Evolutionary conservation across 2,113 vertebrate species (phyloP), one percentile per base, ranked within the genome.

Genomic region (Trogon surrucura): DNA sequence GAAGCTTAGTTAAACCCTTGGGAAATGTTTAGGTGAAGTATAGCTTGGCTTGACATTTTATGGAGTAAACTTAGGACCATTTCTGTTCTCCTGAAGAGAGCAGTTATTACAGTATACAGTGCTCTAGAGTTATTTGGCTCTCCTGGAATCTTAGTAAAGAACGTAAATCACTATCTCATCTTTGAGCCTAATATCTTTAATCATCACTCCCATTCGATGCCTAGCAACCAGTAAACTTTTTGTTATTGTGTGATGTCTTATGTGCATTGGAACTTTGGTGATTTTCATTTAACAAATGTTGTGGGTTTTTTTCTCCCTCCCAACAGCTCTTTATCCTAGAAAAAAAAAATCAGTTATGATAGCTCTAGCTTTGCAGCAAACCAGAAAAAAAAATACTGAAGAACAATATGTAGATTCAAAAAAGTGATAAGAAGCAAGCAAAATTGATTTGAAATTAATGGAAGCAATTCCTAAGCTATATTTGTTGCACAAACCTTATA

Each of bases 81-180:
- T 94, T 92, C 26, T 66, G 3, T 53, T 90, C 36, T 74, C 22
- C 20, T 14, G 21, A 78, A 45, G 36, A 71, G n/a, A 91, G 11
- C 0, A 1, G 47, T 82, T 38, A 3, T 22, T 34, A 25, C 3
- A 5, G 50, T 61, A n/a, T 19, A 29, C 5, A 4, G 4, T 47
- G 38, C 13, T 80, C 18, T 48, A 16, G 19, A 80, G n/a, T 30
- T 54, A 34, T 11, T 87, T 85, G 23, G 4, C 57, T 67, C 17
- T 74, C 2, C 19, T 67, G 38, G 20, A 56, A 50, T 78, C 15
- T 20, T 54, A 17, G 12, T 53, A 18, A 73, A 65, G 54, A 50
- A 38, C 0, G 2, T 30, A 36, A 62, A 21, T 41, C 87, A 74
- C 64, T 22, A 27, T 75, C 27, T 64, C 20, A 10, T 67, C 12